These are phyloP conservation scores for Oscheius sp. DNA, from an alignment of 2,888 invertebrate genomes.

Conservation along the genomic window DNA sequence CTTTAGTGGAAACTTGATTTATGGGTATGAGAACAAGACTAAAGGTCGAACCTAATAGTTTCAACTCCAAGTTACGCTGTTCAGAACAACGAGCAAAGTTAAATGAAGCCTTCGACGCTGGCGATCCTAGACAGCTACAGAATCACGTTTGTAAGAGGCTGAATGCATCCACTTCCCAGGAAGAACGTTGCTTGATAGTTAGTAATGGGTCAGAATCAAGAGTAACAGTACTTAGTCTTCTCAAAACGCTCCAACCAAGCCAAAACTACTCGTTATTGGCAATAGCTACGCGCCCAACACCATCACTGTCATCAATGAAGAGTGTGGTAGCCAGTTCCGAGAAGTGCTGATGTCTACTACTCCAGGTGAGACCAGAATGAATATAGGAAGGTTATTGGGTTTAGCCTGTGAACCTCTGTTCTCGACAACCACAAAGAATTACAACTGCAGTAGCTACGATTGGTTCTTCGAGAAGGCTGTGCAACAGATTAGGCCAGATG, in stretches of 20 bases:
- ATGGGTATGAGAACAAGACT: slow-evolving; percentile 24
- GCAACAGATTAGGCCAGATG: slow-evolving; percentile 10
- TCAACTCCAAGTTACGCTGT: not conserved
- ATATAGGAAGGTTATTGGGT: too few relatives aligned
- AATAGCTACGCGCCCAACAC: slow-evolving; percentile 18
- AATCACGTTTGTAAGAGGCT: slow-evolving; percentile 4
- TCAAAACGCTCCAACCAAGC: not conserved
- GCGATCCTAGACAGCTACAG: not conserved
- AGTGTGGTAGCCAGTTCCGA: not conserved
- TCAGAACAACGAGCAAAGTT: slow-evolving; percentile 16
- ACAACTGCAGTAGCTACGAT: not conserved
- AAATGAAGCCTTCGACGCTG: slow-evolving; percentile 15
- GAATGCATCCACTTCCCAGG: not conserved
- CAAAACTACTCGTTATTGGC: slow-evolving; percentile 10
- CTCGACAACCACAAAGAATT: not conserved
- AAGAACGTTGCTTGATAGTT: slow-evolving; percentile 5
- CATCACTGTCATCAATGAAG: slow-evolving; percentile 13
- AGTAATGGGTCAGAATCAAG: not conserved
- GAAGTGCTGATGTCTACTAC: not conserved
- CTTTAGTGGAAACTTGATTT: not conserved
- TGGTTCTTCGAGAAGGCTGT: slow-evolving; percentile 4
- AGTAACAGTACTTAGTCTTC: not conserved
- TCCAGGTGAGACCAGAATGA: not conserved
- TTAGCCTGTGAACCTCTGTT: slow-evolving; percentile 25
- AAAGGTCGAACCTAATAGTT: not conserved